Evolutionary conservation across 2,113 vertebrate species (phyloP).

Genomic region (Perca schrenkii): DNA sequence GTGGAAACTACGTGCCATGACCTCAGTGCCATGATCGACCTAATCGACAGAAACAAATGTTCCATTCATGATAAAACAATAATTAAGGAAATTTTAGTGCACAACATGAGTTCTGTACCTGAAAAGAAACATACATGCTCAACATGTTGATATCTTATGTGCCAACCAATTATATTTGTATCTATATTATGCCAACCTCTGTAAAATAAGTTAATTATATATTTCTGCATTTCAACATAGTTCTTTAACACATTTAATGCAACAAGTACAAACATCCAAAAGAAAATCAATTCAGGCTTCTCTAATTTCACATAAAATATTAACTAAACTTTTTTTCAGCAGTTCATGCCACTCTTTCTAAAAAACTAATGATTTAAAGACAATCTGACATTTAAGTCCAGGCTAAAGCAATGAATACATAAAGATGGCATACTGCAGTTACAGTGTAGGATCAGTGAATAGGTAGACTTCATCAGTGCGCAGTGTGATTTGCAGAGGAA

Average conservation of each 20-base stretch:
- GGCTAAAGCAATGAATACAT: neutral
- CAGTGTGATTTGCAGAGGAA: constrained; percentile 13
- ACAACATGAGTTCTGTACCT: constrained; percentile 36
- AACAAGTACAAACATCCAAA: constrained; percentile 62
- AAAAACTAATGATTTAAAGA: constrained; percentile 3
- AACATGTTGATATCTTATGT: constrained; percentile 51
- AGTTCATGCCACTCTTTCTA: constrained; percentile 3
- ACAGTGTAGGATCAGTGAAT: neutral
- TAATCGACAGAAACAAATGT: constrained; percentile 29
- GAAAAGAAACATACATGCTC: constrained; percentile 53
- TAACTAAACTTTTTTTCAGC: constrained; percentile 21
- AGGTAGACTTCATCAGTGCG: constrained; percentile 31
- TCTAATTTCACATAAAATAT: constrained; percentile 5
- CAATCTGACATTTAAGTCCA: neutral
- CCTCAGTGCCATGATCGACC: neutral
- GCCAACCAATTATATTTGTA: constrained; percentile 4
- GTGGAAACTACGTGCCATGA: neutral
- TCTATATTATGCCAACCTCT: constrained; percentile 1
- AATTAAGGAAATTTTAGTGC: constrained; percentile 66
- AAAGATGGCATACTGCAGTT: neutral
- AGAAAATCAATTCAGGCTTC: neutral
- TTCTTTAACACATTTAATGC: constrained; percentile 35
- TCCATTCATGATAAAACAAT: constrained; percentile 30
- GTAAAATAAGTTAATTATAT: constrained; percentile 66
- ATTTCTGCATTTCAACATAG: constrained; percentile 17